Conservation (phyloP, 2,888 invertebrate species). For the Drosophila barbarae region DNA sequence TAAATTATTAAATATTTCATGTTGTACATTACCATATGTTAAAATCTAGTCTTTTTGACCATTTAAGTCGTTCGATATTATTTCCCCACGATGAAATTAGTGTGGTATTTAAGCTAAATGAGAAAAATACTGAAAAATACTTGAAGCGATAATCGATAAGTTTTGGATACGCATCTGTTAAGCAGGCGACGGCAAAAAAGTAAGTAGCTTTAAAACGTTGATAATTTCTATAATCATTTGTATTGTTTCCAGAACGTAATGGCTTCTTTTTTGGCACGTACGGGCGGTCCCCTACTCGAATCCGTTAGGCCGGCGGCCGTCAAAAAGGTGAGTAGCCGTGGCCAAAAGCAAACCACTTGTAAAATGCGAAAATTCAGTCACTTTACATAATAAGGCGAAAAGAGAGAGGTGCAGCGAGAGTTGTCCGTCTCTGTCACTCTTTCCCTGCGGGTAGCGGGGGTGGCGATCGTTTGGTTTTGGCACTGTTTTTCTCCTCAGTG, state of each 20-base stretch:
- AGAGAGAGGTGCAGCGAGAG: slow-evolving; percentile 27
- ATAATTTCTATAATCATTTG: slow-evolving; percentile 6
- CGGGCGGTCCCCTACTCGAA: slow-evolving; percentile 84
- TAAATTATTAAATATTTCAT: too few relatives aligned
- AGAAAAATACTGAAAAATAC: too few relatives aligned
- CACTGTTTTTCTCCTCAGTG: neutral
- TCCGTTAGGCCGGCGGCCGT: slow-evolving; percentile 85
- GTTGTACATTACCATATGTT: too few relatives aligned
- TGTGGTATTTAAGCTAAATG: too few relatives aligned
- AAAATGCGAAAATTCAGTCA: slow-evolving; percentile 36
- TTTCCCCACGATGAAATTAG: too few relatives aligned
- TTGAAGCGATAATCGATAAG: too few relatives aligned
- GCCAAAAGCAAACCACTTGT: slow-evolving; percentile 21
- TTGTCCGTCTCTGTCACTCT: slow-evolving; percentile 11
- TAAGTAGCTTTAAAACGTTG: slow-evolving; percentile 24
- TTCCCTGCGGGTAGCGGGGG: slow-evolving; percentile 10
- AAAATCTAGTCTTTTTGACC: too few relatives aligned
- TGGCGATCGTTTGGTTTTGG: slow-evolving; percentile 14
- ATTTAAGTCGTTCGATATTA: too few relatives aligned
- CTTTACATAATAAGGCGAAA: slow-evolving; percentile 77
- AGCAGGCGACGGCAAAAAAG: slow-evolving; percentile 34
- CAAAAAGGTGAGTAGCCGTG: slow-evolving; percentile 83
- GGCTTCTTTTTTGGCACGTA: slow-evolving; percentile 89
- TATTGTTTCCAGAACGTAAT: slow-evolving; percentile 79
- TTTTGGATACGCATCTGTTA: too few relatives aligned